Evolutionary conservation across 2,113 vertebrate species (phyloP).

Genomic region (Nyctereutes procyonoides): DNA sequence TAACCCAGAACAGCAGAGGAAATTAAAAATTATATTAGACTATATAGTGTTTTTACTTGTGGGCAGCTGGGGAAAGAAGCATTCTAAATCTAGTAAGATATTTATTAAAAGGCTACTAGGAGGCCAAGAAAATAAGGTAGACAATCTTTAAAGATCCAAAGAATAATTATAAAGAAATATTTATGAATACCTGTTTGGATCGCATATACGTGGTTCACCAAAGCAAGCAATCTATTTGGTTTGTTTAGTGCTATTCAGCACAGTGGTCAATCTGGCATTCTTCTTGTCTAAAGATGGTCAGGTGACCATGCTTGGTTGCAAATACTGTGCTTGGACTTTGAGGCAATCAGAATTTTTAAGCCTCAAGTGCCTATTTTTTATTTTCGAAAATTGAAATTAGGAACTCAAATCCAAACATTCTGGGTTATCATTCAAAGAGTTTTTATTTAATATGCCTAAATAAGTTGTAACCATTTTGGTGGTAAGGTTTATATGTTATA

Average conservation of each 20-base stretch:
- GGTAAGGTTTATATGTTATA: neutral
- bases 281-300: neutral
- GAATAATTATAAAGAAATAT: neutral
- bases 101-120: neutral
- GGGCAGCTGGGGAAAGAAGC: neutral
- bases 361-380: neutral
- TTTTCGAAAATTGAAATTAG: constrained; percentile 32
- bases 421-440: constrained; percentile 5
- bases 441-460: constrained; percentile 53
- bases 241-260: neutral
- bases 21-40: constrained; percentile 60
- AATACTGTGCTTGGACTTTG: neutral
- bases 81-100: constrained; percentile 11
- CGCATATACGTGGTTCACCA: neutral
- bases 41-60: constrained; percentile 16
- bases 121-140: neutral
- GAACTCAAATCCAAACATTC: constrained; percentile 22
- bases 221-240: neutral
- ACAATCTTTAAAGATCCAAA: neutral
- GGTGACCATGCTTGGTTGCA: neutral
- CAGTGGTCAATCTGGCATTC: neutral
- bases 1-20: constrained; percentile 42
- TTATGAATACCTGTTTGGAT: neutral
- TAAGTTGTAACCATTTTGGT: constrained; percentile 37
- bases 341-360: neutral